Evolutionary conservation across 2,888 invertebrate genomes (phyloP), one percentile per base, ranked within the genome.

Genomic region (Drosophila rellima): DNA sequence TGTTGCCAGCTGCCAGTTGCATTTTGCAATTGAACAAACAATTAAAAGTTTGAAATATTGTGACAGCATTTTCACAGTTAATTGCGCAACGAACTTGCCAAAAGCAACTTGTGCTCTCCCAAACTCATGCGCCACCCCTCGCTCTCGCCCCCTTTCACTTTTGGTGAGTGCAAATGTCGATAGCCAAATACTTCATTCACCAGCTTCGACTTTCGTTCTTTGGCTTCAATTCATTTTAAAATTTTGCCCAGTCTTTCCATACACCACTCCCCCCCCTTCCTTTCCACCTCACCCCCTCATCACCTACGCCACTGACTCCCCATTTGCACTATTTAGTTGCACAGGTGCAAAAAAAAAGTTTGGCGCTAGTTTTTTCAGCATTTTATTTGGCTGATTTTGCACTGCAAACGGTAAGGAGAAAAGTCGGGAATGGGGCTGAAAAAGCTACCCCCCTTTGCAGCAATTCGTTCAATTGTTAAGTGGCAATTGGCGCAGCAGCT

Each of bases 1-100:
- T 37, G 37, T 20, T 47, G 48, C 54, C 18, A 20, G 50, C 26
- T 56, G 76, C 35, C 52, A 54, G 57, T 57, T 75, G 76, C 76
- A 64, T 62, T 29, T 81, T 72, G 81, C 76, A 78, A 78, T 85
- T 88, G 78, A 78, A 60, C 83, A 82, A 84, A 88, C 86, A 84
- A 88, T 82, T 88, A 86, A 88, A 82, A 88, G 61, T 84, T 88
- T 82, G 70, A 78, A 85, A 85, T 85, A 82, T 85, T 85, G 85
- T 82, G 86, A 82, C 82, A 85, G 82, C 86, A 69, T 77, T 82
- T 82, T 85, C 64, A 79, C 86, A 82, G 82, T 82, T 85, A 82
- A 82, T 82, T 82, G 82, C 80, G 68, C 80, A 44, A 23, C 67
- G 55, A 63, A 68, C 56, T 64, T 54, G 54, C 51, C 56, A 37